Percentiles rank a stretch among this genome's conserved stretches.
Conservation (phyloP, 2,797 vertebrate genomes). For the Sparus aurata region DNA sequence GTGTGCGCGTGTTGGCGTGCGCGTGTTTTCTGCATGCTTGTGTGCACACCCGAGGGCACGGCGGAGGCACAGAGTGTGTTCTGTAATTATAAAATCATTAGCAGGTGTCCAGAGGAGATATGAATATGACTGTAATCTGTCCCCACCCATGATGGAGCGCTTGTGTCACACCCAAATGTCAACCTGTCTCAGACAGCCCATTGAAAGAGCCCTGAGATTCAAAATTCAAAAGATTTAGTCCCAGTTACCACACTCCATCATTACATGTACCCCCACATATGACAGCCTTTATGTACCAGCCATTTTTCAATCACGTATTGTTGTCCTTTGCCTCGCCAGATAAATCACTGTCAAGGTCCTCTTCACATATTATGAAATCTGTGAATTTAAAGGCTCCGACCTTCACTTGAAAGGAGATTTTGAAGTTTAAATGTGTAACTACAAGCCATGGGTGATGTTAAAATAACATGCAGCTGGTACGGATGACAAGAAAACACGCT, state of each 20-base stretch:
- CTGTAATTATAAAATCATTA: slow-evolving; percentile 90
- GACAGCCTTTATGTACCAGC: slow-evolving; percentile 35
- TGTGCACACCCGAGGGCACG: slow-evolving; percentile 69
- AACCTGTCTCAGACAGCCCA: slow-evolving; percentile 77
- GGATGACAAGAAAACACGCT: slow-evolving; percentile 26
- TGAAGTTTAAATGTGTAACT: slow-evolving; percentile 43
- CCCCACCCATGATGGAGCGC: slow-evolving; percentile 82
- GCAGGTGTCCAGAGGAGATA: slow-evolving; percentile 89
- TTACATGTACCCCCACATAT: slow-evolving; percentile 32
- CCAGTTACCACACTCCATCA: slow-evolving; percentile 45
- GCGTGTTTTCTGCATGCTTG: slow-evolving; percentile 41
- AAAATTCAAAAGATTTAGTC: slow-evolving; percentile 67
- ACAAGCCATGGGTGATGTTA: slow-evolving; percentile 32
- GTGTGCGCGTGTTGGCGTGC: slow-evolving; percentile 7
- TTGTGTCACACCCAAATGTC: slow-evolving; percentile 87
- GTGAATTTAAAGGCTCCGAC: slow-evolving; percentile 25
- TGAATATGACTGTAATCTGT: slow-evolving; percentile 87
- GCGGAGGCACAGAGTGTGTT: slow-evolving; percentile 73
- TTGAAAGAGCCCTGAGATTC: slow-evolving; percentile 58
- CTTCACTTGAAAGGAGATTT: slow-evolving; percentile 28
- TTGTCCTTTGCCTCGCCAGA: background rate
- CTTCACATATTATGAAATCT: slow-evolving; percentile 2
- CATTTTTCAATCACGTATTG: slow-evolving; percentile 50
- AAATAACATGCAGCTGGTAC: slow-evolving; percentile 30
- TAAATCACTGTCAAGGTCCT: slow-evolving; percentile 38